Percentiles rank a stretch among this genome's conserved stretches.
phyloP scores from a whole-genome alignment of 2,113 vertebrate genomes.

The Myrmecophaga tridactyla region DNA sequence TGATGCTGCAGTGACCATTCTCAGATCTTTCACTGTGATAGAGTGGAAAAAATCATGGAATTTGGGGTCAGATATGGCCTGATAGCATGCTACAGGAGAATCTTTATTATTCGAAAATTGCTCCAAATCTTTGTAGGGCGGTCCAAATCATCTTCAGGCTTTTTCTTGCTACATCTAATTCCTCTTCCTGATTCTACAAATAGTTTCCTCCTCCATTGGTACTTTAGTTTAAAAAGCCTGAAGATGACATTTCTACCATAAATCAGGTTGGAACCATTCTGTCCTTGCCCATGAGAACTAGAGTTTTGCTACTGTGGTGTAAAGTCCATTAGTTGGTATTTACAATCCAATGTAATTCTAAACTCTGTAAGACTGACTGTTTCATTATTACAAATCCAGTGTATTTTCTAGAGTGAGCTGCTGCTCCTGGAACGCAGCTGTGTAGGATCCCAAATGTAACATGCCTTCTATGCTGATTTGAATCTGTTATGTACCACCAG shows the following conservation, averaged over 20 bases:
- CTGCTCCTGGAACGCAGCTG: neutral
- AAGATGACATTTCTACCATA: neutral
- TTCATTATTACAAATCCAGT: neutral
- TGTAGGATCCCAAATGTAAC: neutral
- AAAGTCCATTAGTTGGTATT: neutral
- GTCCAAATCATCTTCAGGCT: neutral
- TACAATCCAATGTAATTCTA: neutral
- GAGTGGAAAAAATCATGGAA: neutral
- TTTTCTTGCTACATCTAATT: neutral
- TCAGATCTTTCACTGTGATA: neutral
- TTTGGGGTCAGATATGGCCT: neutral
- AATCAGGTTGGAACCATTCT: neutral
- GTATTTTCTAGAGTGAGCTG: neutral
- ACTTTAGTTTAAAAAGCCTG: neutral
- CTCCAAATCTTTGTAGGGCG: neutral
- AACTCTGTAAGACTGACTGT: neutral
- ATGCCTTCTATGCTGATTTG: no score
- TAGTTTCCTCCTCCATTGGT: neutral
- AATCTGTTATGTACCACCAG: no score
- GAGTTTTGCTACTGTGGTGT: neutral
- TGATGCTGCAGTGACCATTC: neutral
- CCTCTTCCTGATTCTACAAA: neutral
- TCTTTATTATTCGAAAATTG: neutral
- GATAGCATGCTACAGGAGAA: neutral
- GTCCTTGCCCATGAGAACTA: neutral